Conservation (phyloP, 23 tunicate species). For the Trididemnum miniatum region DNA sequence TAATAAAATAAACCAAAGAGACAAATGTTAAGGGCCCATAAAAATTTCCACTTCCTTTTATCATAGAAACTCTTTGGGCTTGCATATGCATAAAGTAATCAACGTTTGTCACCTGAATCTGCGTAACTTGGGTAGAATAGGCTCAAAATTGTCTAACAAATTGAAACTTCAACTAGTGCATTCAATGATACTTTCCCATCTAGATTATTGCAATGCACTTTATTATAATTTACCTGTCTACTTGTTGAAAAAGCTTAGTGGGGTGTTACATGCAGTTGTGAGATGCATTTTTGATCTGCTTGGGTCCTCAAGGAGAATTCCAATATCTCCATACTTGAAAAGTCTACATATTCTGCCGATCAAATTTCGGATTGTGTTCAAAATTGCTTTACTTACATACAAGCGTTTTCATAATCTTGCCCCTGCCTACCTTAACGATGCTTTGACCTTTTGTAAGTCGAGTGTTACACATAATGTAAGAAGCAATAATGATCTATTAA, state of each 20-base stretch:
- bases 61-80: too few species aligned
- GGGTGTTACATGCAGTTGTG: neutral
- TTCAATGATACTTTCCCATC: neutral
- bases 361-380: neutral
- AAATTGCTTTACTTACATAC: neutral
- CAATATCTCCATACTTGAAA: neutral
- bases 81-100: neutral
- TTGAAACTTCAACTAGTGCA: neutral
- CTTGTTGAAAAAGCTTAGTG: neutral
- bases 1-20: too few species aligned
- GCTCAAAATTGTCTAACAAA: neutral
- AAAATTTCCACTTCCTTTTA: too few species aligned
- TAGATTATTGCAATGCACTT: neutral
- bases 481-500: neutral
- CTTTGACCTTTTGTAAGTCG: neutral
- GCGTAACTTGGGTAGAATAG: neutral
- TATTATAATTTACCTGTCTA: constrained; percentile 5
- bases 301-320: neutral
- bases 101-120: neutral
- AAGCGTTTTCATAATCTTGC: neutral
- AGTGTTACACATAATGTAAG: neutral
- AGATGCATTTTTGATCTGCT: neutral
- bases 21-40: too few species aligned
- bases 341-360: neutral
- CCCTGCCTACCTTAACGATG: neutral